Evolutionary conservation across 2,113 vertebrate species (phyloP), one percentile per base, ranked within the genome.

Genomic region (Cyprinodon tularosa): DNA sequence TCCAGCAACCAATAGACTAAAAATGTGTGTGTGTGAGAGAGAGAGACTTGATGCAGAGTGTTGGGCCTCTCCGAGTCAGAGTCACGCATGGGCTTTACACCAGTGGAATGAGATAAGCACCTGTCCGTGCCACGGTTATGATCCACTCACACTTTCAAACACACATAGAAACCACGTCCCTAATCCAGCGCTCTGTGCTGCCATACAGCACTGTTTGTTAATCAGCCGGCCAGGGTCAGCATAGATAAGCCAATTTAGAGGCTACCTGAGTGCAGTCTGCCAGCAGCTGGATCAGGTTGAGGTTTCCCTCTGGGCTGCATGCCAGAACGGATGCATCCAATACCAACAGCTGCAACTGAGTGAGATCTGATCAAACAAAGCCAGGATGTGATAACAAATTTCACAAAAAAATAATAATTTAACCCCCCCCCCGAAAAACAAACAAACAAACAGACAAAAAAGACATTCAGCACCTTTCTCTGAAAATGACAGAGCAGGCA

Each of bases 81-180:
- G 72, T 45, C 67, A 74, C 60, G 63, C 29, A 29, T 29, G 29
- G 29, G 29, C 29, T 29, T 29, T 62, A 50, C 69, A 14, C 66
- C 38, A 69, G 64, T 68, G 38, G 29, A 45, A n/a, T 57, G 53
- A 71, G 76, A 90, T 78, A 82, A 87, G 81, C 84, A 89, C 81
- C 86, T 86, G 84, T 86, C 62, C 45, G 29, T 36, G 78, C 44
- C 74, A 65, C 57, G 67, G 68, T 59, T 36, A 69, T 65, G 71
- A 78, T 64, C 69, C 36, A 60, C 29, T 12, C 59, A 50, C 20
- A 29, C 77, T 71, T 48, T 15, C 62, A 50, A 4, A n/a, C 71
- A 39, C 37, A 45, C 75, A 57, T 4, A 66, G 53, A 66, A 71
- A 66, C 17, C 73, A 50, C 14, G 57, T 6, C 17, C 53, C 57